Evolutionary conservation across 92 coral and sea anemone species (phyloP).

Genomic region (Actinostola sp.): DNA sequence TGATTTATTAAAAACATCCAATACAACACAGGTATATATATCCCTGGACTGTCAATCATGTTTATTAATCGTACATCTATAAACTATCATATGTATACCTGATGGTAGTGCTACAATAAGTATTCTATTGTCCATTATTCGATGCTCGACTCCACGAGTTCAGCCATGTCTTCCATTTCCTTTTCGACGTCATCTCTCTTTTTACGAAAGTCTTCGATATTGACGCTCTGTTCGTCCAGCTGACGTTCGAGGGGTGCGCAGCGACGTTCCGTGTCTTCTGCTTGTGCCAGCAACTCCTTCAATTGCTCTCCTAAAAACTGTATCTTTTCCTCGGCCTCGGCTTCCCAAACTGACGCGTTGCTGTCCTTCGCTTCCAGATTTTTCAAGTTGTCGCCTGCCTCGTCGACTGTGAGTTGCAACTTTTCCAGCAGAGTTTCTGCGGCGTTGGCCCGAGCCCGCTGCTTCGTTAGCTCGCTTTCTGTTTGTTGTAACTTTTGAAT

Average conservation of each 20-base stretch:
- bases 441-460: slow-evolving; percentile 38
- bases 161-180: slow-evolving; percentile 82
- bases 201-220: slow-evolving; percentile 42
- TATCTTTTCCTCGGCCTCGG: slow-evolving; percentile 70
- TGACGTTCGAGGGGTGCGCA: slow-evolving; percentile 66
- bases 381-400: slow-evolving; percentile 69
- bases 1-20: too few species aligned
- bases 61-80: too few species aligned
- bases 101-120: too few species aligned
- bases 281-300: slow-evolving; percentile 63
- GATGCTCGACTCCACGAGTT: slow-evolving; percentile 36
- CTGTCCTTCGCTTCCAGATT: slow-evolving; percentile 68
- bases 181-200: slow-evolving; percentile 42
- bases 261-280: slow-evolving; percentile 75
- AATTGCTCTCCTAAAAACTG: slow-evolving; percentile 66
- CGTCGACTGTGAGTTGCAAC: slow-evolving; percentile 51
- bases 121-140: slow-evolving; percentile 15
- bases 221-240: slow-evolving; percentile 54
- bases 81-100: too few species aligned
- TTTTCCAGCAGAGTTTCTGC: slow-evolving; percentile 53
- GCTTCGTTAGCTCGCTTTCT: slow-evolving; percentile 72
- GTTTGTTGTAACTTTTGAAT: slow-evolving; percentile 67
- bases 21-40: too few species aligned
- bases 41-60: too few species aligned
- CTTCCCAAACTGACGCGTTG: slow-evolving; percentile 73